A percentile compares a stretch with the other conserved stretches of the same genome.
Conservation (phyloP, 1,140 invertebrate genomes). For the Elysia chlorotica region DNA sequence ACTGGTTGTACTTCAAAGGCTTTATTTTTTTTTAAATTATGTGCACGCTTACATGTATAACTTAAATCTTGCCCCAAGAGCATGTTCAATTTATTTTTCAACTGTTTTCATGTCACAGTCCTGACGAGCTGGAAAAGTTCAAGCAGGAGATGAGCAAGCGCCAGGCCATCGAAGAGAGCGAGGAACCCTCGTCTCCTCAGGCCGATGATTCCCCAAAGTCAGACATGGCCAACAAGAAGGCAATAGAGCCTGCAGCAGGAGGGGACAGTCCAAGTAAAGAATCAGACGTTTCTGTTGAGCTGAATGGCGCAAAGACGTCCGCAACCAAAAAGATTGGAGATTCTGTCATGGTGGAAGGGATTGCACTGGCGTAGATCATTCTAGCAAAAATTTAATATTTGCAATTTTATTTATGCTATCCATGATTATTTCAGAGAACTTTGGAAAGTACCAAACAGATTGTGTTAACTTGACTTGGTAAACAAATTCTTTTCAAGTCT, state of each 20-base stretch:
- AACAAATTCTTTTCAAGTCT: too few relatives aligned
- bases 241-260: too few relatives aligned
- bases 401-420: too few relatives aligned
- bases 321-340: neutral
- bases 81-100: too few relatives aligned
- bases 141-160: conserved; percentile 37
- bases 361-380: conserved; percentile 7
- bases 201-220: neutral
- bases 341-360: conserved; percentile 9
- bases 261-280: neutral
- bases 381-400: too few relatives aligned
- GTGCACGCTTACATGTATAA: too few relatives aligned
- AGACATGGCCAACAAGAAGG: neutral
- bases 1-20: too few relatives aligned
- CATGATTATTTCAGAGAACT: too few relatives aligned
- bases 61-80: too few relatives aligned
- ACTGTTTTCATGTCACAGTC: conserved; percentile 33
- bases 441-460: too few relatives aligned
- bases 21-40: too few relatives aligned
- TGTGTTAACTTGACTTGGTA: too few relatives aligned
- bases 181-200: neutral
- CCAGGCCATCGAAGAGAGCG: conserved; percentile 13
- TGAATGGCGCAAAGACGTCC: neutral
- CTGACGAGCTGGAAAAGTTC: conserved; percentile 50
- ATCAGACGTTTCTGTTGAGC: neutral